phyloP scores from a whole-genome alignment of 1,140 invertebrate species.

The Pseudomyrmex cubaensis region DNA sequence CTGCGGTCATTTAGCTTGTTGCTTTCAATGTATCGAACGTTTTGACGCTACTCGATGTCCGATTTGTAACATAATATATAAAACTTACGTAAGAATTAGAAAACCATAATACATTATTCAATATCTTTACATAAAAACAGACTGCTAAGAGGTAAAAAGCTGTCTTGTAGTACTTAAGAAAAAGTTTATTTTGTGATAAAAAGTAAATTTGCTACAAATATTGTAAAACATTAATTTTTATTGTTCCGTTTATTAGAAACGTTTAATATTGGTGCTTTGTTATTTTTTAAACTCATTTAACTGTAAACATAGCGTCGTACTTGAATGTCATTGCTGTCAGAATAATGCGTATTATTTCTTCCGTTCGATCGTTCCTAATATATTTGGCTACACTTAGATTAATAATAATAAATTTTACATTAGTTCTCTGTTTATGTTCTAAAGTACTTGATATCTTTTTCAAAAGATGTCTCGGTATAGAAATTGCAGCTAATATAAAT shows the following conservation, averaged over 20 bases:
- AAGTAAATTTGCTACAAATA: not conserved
- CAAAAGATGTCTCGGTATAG: not conserved
- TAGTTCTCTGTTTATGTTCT: not conserved
- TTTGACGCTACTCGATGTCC: not conserved
- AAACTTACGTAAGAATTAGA: not conserved
- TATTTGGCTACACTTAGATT: not conserved
- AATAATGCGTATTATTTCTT: not conserved
- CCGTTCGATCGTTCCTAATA: not conserved
- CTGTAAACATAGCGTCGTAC: not conserved
- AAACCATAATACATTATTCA: conserved; percentile 2
- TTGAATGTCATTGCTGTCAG: not conserved
- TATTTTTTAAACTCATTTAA: too few species aligned
- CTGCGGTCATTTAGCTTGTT: conserved; percentile 2
- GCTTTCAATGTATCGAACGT: not conserved
- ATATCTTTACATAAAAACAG: not conserved
- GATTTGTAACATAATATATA: not conserved
- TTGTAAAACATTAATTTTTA: not conserved
- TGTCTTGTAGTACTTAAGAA: not conserved
- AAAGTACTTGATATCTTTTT: not conserved
- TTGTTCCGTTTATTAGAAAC: not conserved
- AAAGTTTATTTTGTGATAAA: not conserved
- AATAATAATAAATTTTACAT: not conserved
- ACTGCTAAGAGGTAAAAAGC: not conserved
- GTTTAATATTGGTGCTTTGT: not conserved
- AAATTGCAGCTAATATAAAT: not conserved